Evolutionary conservation across 2,113 vertebrate genomes (phyloP).

Genomic region (Physeter macrocephalus): DNA sequence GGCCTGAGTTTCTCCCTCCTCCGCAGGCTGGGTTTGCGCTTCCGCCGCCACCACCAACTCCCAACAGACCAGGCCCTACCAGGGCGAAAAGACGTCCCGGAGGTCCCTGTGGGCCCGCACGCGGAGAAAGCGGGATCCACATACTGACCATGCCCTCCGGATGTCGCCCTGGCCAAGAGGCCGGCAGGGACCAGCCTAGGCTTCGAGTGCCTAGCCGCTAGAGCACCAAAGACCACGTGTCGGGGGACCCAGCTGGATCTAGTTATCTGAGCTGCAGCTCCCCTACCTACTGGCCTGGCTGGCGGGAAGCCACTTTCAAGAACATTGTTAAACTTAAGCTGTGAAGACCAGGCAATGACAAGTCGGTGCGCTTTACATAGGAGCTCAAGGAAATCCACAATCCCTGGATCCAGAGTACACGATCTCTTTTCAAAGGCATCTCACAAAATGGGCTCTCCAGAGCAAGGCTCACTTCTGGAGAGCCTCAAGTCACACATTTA

Average conservation of each 20-base stretch:
- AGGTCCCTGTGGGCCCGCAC: fast-evolving
- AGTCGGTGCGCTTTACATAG: neutral
- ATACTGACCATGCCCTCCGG: fast-evolving
- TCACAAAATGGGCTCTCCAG: neutral
- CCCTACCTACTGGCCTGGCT: fast-evolving
- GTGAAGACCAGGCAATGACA: neutral
- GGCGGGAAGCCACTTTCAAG: neutral
- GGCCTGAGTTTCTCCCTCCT: neutral
- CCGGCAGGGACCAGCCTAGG: too few relatives aligned
- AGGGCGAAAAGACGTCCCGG: neutral
- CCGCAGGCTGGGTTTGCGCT: neutral
- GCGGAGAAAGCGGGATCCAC: fast-evolving
- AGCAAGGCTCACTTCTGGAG: neutral
- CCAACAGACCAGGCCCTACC: conserved; percentile 8
- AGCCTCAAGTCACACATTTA: neutral
- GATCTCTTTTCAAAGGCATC: neutral
- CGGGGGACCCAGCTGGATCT: fast-evolving
- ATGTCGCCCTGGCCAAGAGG: neutral
- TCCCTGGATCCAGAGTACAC: neutral
- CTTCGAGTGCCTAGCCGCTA: too few relatives aligned
- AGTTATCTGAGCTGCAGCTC: too few relatives aligned
- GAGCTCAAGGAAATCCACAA: neutral
- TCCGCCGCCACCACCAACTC: neutral
- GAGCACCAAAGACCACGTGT: neutral
- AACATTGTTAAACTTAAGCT: neutral